A percentile compares a stretch with the other conserved stretches of the same genome.
Conservation (phyloP, 1,140 invertebrate species). For the Drosophila santomea region DNA sequence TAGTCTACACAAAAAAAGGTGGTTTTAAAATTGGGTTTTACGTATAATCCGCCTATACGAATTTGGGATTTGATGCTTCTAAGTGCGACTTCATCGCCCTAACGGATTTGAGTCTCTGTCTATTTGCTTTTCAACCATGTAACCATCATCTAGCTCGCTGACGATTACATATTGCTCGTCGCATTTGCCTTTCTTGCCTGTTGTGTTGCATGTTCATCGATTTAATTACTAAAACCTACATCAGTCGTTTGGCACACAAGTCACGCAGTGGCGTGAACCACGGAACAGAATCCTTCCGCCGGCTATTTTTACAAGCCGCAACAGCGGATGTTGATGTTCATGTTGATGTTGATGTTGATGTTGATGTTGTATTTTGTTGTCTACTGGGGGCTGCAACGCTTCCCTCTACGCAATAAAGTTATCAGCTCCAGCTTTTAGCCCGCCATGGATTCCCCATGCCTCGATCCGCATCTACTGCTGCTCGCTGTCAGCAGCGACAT, state of each 20-base stretch:
- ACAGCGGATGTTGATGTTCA: slow-evolving; percentile 5
- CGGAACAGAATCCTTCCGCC: slow-evolving; percentile 17
- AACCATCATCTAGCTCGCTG: background rate
- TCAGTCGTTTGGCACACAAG: slow-evolving; percentile 84
- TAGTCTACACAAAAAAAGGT: slow-evolving; percentile 57
- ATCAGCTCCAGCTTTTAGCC: background rate
- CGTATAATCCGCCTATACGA: slow-evolving; percentile 56
- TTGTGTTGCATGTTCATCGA: slow-evolving; percentile 48
- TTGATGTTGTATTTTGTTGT: slow-evolving; percentile 1
- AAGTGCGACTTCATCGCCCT: slow-evolving; percentile 13
- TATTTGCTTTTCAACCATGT: slow-evolving; percentile 11
- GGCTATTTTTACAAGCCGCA: slow-evolving; percentile 4
- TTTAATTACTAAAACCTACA: slow-evolving; percentile 81
- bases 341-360: slow-evolving; percentile 2
- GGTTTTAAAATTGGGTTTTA: slow-evolving; percentile 61
- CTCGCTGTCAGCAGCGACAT: background rate
- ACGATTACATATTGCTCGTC: background rate
- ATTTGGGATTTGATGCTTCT: slow-evolving; percentile 40
- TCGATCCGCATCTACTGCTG: slow-evolving; percentile 2
- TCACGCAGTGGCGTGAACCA: slow-evolving; percentile 57
- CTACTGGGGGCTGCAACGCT: slow-evolving; percentile 1
- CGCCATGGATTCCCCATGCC: background rate
- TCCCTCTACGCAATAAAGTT: background rate
- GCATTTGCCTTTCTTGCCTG: background rate
- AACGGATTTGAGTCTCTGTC: slow-evolving; percentile 5